Evolutionary conservation across 2,113 vertebrate species (phyloP), one percentile per base, ranked within the genome.

Genomic region (Aegotheles bennettii): DNA sequence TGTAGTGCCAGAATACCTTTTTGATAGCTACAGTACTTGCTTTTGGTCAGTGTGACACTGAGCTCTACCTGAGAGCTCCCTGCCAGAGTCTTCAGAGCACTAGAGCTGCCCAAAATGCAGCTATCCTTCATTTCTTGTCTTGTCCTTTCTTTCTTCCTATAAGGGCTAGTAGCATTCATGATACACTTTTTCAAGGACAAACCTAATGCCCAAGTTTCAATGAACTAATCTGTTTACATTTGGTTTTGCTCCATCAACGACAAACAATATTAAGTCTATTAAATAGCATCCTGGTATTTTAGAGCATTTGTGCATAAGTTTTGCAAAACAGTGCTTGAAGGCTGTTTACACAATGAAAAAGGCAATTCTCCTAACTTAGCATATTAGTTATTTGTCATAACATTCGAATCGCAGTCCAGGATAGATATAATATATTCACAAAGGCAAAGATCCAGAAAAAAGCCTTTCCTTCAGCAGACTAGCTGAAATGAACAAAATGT

Each of bases 401-500:
- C 48, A 51, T 81, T 84, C 93, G 93, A 38, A 82, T 78, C 3
- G 0, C 48, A 51, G 43, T 93, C 77, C 61, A 61, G 61, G 50
- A 53, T 75, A 93, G 53, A 87, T 60, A 40, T 56, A 68, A 87
- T 61, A 57, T 45, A 79, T 91, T 95, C 91, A 61, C 23, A 87
- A 60, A 78, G 81, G 81, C 77, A 91, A 92, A 79, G 70, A 89
- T 91, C 84, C 95, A 89, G 74, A 45, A 61, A 91, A 84, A 92
- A 96, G 69, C 12, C 65, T 94, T 87, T 87, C 19, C 69, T 89
- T 75, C 80, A 87, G 47, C 69, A 61, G 77, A 78, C 56, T 7
- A 84, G 48, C 31, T 79, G 74, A 94, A 93, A 84, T 79, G 87
- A 96, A 95, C 80, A 95, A 91, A 95, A 93, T 92, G 93, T 95